These are phyloP conservation scores for Cacatua alba DNA, from an alignment of 2,113 vertebrate genomes.

Conservation along the genomic window DNA sequence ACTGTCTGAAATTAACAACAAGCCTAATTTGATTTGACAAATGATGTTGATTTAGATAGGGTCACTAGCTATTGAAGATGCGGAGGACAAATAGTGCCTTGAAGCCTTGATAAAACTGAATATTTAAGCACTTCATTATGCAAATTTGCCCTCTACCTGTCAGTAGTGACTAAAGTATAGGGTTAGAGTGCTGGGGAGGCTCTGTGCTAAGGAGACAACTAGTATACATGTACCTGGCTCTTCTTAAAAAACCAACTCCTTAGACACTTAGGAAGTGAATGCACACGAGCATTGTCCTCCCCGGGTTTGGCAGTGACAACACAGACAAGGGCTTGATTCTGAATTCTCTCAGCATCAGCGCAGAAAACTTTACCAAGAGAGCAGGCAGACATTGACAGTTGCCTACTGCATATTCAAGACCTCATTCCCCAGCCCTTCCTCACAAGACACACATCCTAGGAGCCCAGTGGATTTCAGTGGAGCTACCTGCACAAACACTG, in stretches of 20 bases:
- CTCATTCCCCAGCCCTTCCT: background rate
- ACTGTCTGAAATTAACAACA: constrained; percentile 82
- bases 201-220: constrained; percentile 10
- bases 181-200: constrained; percentile 40
- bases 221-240: constrained; percentile 27
- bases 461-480: background rate
- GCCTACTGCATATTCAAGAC: background rate
- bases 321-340: constrained; percentile 1
- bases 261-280: constrained; percentile 6
- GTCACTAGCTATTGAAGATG: constrained; percentile 80
- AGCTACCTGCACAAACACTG: background rate
- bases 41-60: constrained; percentile 82
- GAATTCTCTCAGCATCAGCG: background rate
- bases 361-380: background rate
- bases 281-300: background rate
- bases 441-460: background rate
- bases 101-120: constrained; percentile 80
- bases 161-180: constrained; percentile 66
- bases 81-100: constrained; percentile 78
- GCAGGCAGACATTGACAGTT: background rate
- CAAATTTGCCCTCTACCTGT: constrained; percentile 84
- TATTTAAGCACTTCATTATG: constrained; percentile 85
- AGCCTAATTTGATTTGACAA: constrained; percentile 90
- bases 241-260: background rate
- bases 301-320: constrained; percentile 14